Evolutionary conservation across 2,113 vertebrate genomes (phyloP).

Genomic region (Macheiramphus alcinus): DNA sequence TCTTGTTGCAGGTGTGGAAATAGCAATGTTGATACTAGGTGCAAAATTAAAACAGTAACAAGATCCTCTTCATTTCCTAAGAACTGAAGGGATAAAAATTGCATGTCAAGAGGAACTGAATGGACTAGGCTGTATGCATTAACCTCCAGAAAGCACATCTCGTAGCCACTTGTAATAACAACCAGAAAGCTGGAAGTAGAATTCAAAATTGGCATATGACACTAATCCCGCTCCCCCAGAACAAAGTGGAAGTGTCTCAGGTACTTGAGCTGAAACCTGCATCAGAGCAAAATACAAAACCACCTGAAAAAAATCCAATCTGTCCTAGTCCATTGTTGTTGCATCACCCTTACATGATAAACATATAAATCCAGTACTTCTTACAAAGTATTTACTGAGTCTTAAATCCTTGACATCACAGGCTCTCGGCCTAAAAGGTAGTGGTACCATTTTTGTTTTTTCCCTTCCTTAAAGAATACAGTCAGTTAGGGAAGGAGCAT

Average conservation of each 20-base stretch:
- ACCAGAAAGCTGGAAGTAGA: background rate
- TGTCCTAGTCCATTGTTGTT: background rate
- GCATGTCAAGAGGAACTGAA: background rate
- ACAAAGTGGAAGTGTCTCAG: background rate
- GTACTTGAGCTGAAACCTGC: background rate
- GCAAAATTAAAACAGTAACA: conserved; percentile 10
- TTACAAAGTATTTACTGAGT: background rate
- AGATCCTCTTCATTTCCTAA: background rate
- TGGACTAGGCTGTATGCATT: background rate
- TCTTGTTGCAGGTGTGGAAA: background rate
- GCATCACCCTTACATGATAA: background rate
- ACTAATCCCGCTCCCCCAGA: background rate
- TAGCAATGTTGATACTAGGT: background rate
- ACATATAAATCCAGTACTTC: background rate
- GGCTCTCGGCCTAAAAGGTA: background rate
- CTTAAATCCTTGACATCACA: background rate
- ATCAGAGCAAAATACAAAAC: background rate
- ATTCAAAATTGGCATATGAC: background rate
- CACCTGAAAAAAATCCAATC: background rate
- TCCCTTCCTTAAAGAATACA: background rate
- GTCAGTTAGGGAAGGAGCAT: background rate
- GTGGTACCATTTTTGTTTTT: fast-evolving
- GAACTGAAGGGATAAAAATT: background rate
- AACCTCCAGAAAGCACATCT: background rate
- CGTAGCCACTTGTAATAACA: background rate